Base-by-base conservation (phyloP, 1,140 invertebrate genomes). In the Dendroctonus valens region DNA sequence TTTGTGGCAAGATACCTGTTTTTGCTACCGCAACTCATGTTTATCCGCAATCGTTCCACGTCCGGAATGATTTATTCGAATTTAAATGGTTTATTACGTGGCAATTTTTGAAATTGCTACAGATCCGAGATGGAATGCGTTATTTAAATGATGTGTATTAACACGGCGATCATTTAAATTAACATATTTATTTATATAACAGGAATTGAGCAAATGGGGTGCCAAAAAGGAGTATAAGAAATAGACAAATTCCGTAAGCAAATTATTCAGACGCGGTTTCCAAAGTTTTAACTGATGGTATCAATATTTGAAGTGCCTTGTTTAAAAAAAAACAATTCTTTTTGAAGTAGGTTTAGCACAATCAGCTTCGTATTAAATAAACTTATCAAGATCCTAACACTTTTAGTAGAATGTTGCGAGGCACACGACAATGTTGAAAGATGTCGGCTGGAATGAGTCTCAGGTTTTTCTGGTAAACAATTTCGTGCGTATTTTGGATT, bases 401-500 rank as follows among this genome's bases (percentile, higher is more conserved):
- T 12, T 6, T 42, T 11, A 46, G 50, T 49, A 26, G 37, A 57
- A 66, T 66, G 46, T 66, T 44, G 64, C 26, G 26, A 26, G 55
- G 55, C 64, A 59, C 53, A 44, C 62, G 53, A 59, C 59, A 59
- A 60, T 15, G 59, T 59, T 59, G 44, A 59, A 59, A 59, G 46
- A 41, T 3, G 38, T 63, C 60, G 5, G 42, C 3, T 46, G 14
- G 62, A 55, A 65, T 65, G 62, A 65, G 52, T 65, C 42, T 49
- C 11, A 12, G 44, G 41, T 65, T 65, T 65, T 65, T 64, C 61
- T 48, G n/a, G 52, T 58, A 58, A 65, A 65, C 52, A 65, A 65
- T 57, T 55, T 54, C 41, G 40, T 53, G 51, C 60, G 60, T 63
- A 63, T 63, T 63, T 65, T 50, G 62, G 44, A 65, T 65, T 65